These are phyloP conservation scores for Eupithecia subumbrata DNA, from an alignment of 2,888 invertebrate genomes.

Conservation along the genomic window DNA sequence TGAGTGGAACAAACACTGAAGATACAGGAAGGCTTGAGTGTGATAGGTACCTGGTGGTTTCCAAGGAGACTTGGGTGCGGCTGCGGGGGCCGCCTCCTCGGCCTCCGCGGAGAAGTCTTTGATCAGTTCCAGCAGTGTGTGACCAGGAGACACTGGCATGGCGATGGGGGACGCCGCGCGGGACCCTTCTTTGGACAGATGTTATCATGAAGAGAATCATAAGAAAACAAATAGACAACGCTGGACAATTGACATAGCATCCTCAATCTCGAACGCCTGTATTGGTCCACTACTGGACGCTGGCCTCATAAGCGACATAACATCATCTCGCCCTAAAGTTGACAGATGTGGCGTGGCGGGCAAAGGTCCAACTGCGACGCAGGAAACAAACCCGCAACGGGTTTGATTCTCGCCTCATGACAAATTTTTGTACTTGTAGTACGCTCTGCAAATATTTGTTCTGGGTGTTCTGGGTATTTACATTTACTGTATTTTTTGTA, in stretches of 20 bases:
- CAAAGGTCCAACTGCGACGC: too few species aligned
- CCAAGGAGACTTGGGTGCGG: slow-evolving; percentile 58
- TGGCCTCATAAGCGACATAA: too few species aligned
- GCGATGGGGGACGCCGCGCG: slow-evolving; percentile 86
- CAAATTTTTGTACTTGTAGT: too few species aligned
- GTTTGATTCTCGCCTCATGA: too few species aligned
- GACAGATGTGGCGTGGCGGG: too few species aligned
- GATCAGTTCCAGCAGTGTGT: slow-evolving; percentile 84
- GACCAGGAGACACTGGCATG: slow-evolving; percentile 87
- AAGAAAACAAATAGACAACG: not conserved
- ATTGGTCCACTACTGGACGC: too few species aligned
- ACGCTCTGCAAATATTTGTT: too few species aligned
- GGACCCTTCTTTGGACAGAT: slow-evolving; percentile 59
- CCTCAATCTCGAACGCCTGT: too few species aligned
- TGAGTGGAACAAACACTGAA: not conserved
- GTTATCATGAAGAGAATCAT: not conserved
- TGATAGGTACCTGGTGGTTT: slow-evolving; percentile 53
- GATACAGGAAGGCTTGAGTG: not conserved
- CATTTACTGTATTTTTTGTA: too few species aligned
- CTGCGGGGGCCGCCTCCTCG: slow-evolving; percentile 46
- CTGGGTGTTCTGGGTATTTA: too few species aligned
- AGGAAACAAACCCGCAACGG: too few species aligned
- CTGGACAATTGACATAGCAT: not conserved
- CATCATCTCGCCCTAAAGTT: not conserved
- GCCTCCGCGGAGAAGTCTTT: slow-evolving; percentile 46